Conservation (phyloP, 35 echinoderm and acorn worm species). For the Ophioderma brevispina region DNA sequence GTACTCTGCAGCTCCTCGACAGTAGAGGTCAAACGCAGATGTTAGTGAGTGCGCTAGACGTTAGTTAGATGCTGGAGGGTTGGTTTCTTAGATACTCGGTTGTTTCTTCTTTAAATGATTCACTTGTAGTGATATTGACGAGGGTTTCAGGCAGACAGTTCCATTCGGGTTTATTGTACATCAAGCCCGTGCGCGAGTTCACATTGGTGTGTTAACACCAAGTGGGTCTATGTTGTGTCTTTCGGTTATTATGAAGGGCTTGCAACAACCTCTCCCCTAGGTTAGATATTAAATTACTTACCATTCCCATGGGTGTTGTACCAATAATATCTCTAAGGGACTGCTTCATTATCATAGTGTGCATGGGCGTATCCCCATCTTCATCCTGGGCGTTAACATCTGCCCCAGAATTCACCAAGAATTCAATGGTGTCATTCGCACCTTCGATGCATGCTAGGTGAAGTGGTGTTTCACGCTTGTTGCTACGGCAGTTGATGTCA, state of each 20-base stretch:
- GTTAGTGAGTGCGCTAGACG: too few relatives aligned
- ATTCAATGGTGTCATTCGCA: constrained; percentile 33
- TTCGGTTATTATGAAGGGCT: not conserved
- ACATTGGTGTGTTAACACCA: too few relatives aligned
- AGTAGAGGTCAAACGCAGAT: too few relatives aligned
- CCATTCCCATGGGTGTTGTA: not conserved
- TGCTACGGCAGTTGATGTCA: constrained; percentile 30
- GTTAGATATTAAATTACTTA: not conserved
- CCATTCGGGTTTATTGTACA: too few relatives aligned
- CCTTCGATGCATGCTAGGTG: constrained; percentile 39
- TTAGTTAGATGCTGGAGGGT: too few relatives aligned
- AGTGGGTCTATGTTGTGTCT: not conserved
- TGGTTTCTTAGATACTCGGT: too few relatives aligned
- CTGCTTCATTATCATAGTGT: constrained; percentile 30
- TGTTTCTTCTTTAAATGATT: too few relatives aligned
- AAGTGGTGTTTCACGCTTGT: constrained; percentile 23
- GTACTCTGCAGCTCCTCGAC: too few relatives aligned
- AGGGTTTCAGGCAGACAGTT: too few relatives aligned
- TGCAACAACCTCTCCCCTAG: not conserved
- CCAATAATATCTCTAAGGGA: not conserved
- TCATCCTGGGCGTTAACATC: constrained; percentile 64
- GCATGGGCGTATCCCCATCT: constrained; percentile 61
- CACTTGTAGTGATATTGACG: too few relatives aligned
- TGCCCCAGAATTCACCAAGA: constrained; percentile 53
- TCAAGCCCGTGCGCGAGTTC: too few relatives aligned